Conservation (phyloP, 2,797 vertebrate species). For the Crenuchus spilurus region DNA sequence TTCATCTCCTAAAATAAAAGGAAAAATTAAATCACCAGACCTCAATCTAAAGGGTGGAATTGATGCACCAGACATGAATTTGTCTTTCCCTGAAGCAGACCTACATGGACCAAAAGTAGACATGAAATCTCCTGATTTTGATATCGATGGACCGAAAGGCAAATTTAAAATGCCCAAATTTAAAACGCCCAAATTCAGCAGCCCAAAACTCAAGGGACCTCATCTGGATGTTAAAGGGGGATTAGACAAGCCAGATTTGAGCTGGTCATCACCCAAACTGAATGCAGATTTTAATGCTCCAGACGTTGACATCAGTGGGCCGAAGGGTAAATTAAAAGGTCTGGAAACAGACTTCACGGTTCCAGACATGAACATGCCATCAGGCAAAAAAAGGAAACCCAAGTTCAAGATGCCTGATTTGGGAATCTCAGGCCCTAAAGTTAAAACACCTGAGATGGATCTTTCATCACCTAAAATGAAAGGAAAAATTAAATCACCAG, state of each 20-base stretch:
- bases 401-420: constrained; percentile 47
- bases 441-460: constrained; percentile 49
- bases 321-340: constrained; percentile 23
- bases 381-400: constrained; percentile 55
- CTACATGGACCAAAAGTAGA: constrained; percentile 19
- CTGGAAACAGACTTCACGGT: not conserved
- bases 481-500: constrained; percentile 48
- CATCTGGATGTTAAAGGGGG: constrained; percentile 43
- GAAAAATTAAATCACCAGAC: no score
- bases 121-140: constrained; percentile 17
- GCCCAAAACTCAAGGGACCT: constrained; percentile 42
- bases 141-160: constrained; percentile 4
- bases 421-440: not conserved
- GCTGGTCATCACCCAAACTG: constrained; percentile 32
- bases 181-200: not conserved
- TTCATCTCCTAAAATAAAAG: no score
- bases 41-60: no score
- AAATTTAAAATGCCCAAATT: not conserved
- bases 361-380: constrained; percentile 28
- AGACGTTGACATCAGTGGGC: not conserved
- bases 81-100: no score
- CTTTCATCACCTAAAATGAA: constrained; percentile 52
- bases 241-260: constrained; percentile 37
- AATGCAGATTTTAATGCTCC: constrained; percentile 30
- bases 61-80: no score